Evolutionary conservation across 2,113 vertebrate genomes (phyloP).

Genomic region (Oreochromis niloticus): DNA sequence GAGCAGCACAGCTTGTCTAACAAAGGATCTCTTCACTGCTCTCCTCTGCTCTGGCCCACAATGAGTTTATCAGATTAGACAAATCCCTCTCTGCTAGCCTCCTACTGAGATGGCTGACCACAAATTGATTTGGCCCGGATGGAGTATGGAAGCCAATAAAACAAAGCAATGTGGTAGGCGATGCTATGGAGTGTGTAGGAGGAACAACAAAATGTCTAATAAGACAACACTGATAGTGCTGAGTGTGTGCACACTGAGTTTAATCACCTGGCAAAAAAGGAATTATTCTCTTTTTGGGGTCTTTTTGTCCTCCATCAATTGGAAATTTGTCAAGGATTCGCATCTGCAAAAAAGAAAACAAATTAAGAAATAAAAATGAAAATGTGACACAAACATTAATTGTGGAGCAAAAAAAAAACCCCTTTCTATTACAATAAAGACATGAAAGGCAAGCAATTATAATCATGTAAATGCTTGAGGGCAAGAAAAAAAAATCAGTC

Average conservation of each 20-base stretch:
- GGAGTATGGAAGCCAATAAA: constrained; percentile 18
- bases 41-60: constrained; percentile 41
- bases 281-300: constrained; percentile 95
- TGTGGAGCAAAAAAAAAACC: background rate
- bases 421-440: background rate
- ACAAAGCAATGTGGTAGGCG: constrained; percentile 27
- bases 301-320: constrained; percentile 92
- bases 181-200: constrained; percentile 3
- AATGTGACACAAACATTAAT: background rate
- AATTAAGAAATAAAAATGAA: background rate
- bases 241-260: background rate
- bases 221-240: background rate
- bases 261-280: constrained; percentile 89
- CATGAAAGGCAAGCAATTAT: background rate
- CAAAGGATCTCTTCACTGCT: constrained; percentile 50
- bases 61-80: constrained; percentile 55
- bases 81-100: constrained; percentile 26
- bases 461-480: background rate
- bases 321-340: constrained; percentile 95
- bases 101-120: constrained; percentile 34
- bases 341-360: constrained; percentile 77
- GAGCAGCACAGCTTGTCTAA: constrained; percentile 11
- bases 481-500: background rate
- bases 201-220: constrained; percentile 8
- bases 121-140: constrained; percentile 34